A percentile compares a stretch with the other conserved stretches of the same genome.
Conservation (phyloP, 2,113 vertebrate species). For the Corynorhinus townsendii region DNA sequence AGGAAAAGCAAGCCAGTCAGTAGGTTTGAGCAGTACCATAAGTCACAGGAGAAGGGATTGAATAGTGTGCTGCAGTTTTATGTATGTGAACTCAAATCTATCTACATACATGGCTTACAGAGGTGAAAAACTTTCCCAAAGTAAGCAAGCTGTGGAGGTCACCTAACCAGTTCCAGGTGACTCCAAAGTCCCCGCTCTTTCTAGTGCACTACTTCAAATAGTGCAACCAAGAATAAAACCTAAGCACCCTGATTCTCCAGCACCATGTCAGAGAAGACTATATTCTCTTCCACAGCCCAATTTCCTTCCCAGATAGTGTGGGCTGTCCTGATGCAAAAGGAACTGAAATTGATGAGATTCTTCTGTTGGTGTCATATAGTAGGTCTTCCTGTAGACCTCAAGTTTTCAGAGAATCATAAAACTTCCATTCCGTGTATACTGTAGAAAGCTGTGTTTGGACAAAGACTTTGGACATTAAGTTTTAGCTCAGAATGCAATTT, state of each 20-base stretch:
- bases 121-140: not conserved
- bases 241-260: not conserved
- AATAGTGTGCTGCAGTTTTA: not conserved
- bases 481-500: conserved; percentile 59
- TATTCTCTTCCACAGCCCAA: not conserved
- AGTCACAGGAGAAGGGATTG: not conserved
- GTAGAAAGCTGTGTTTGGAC: conserved; percentile 55
- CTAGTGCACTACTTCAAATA: not conserved
- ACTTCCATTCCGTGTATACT: conserved; percentile 31
- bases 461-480: conserved; percentile 42
- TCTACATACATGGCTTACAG: not conserved
- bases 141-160: not conserved
- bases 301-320: not conserved
- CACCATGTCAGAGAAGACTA: not conserved
- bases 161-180: not conserved
- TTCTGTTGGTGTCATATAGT: not conserved
- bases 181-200: not conserved
- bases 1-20: not conserved
- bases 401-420: conserved; percentile 37
- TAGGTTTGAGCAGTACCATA: not conserved
- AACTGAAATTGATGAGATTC: not conserved
- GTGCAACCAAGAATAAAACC: not conserved
- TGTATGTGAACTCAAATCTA: not conserved
- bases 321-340: not conserved
- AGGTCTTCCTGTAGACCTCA: not conserved